Evolutionary conservation across 2,797 vertebrate species (phyloP).

Genomic region (Channallabes apus): DNA sequence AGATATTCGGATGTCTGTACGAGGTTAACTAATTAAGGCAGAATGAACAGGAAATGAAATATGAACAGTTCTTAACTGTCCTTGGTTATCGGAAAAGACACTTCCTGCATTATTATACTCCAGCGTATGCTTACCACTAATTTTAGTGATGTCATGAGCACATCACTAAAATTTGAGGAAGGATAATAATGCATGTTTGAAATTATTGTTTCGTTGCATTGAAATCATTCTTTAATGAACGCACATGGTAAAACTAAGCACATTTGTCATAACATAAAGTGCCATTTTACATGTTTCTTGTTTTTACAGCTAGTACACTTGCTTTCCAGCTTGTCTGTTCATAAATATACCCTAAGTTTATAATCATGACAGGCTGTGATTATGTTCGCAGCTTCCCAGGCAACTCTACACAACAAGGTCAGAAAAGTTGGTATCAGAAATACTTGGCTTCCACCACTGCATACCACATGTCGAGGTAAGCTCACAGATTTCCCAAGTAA

Average conservation of each 20-base stretch:
- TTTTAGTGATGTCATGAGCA: not conserved
- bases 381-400: constrained; percentile 77
- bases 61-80: not conserved
- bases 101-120: constrained; percentile 1
- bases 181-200: not conserved
- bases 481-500: not conserved
- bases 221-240: not conserved
- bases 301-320: constrained; percentile 15
- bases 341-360: constrained; percentile 35
- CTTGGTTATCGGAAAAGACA: not conserved
- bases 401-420: constrained; percentile 77
- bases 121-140: not conserved
- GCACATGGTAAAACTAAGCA: not conserved
- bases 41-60: constrained; percentile 19
- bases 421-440: constrained; percentile 76
- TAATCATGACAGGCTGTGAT: constrained; percentile 26
- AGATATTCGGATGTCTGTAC: not conserved
- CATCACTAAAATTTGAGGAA: not conserved
- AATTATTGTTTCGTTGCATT: not conserved
- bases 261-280: not conserved
- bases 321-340: constrained; percentile 36
- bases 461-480: constrained; percentile 57
- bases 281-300: not conserved
- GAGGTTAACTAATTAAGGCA: not conserved
- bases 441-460: constrained; percentile 73